Conservation (phyloP, 2,113 vertebrate genomes). For the Scopus umbretta region DNA sequence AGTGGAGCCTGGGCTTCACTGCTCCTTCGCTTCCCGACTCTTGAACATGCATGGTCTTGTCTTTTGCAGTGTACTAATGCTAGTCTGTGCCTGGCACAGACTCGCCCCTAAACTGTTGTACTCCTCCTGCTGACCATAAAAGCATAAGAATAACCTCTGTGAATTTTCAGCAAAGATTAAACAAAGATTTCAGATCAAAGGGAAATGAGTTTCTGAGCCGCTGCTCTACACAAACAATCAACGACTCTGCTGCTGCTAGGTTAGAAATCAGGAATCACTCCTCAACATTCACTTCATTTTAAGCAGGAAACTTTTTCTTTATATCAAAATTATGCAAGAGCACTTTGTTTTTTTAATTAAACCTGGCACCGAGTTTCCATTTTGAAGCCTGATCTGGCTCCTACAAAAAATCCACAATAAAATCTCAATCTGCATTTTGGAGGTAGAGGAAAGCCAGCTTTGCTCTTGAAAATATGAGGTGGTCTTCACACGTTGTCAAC, state of each 20-base stretch:
- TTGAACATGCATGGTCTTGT: accelerated
- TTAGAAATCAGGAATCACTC: not conserved
- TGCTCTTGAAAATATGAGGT: not conserved
- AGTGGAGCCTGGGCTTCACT: not conserved
- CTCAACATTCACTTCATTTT: not conserved
- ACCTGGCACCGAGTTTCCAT: not conserved
- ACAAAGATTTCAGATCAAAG: not conserved
- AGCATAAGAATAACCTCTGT: not conserved
- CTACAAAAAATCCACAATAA: not conserved
- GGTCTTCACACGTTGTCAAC: not conserved
- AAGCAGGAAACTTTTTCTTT: not conserved
- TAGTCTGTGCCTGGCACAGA: not conserved
- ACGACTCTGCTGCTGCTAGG: not conserved
- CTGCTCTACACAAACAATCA: not conserved
- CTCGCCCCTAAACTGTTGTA: not conserved
- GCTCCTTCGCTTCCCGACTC: not conserved
- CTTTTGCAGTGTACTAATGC: not conserved
- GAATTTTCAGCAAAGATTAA: not conserved
- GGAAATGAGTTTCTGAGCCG: not conserved
- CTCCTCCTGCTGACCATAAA: not conserved
- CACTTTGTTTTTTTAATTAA: not conserved
- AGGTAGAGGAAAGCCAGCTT: not conserved
- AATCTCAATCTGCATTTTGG: not conserved
- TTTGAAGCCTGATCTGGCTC: not conserved
- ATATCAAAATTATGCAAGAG: not conserved